Evolutionary conservation across 2,888 invertebrate genomes (phyloP), one percentile per base, ranked within the genome.

Genomic region (Allolobophora icterica): DNA sequence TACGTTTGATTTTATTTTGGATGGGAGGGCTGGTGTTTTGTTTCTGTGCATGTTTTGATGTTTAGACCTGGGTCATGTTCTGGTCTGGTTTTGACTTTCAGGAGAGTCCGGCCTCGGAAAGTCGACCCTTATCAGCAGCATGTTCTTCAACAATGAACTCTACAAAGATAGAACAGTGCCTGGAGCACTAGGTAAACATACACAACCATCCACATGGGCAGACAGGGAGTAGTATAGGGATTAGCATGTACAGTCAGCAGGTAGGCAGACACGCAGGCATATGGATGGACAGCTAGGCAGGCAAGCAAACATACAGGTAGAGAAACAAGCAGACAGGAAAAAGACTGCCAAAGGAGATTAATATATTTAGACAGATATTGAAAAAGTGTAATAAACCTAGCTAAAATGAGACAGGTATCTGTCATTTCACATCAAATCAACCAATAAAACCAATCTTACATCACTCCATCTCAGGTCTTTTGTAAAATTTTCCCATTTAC

Each of bases 111-210:
- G 99, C 0, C 96, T 99, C 90, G 99, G 99, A 91, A 99, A 99
- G 95, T 98, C 98, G 0, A 99, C 99, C 0, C 96, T 99, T 91
- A 97, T 99, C 95, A 99, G 98, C 96, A 98, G 98, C 94, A 96
- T 99, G 90, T 99, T 99, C 95, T 96, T 98, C 93, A 98, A 92
- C 90, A 89, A 98, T 91, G 98, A 99, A 95, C 96, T 99, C 42
- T 99, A 99, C 96, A 97, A 97, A 95, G 97, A 97, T 94, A 96
- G 98, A 93, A 97, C 97, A 94, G 96, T 97, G 92, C 96, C 97
- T 2, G 97, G 97, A 94, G 97, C 97, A 91, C 96, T 97, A 94
- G 98, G 97, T 97, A 95, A 94, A n/a, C n/a, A 71, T 71, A 71
- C 71, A n/a, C 71, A 71, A 11, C 30, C 71, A 71, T 30, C 6